Base-by-base conservation (phyloP, 2,888 invertebrate genomes). In the Megalurothrips usitatus region DNA sequence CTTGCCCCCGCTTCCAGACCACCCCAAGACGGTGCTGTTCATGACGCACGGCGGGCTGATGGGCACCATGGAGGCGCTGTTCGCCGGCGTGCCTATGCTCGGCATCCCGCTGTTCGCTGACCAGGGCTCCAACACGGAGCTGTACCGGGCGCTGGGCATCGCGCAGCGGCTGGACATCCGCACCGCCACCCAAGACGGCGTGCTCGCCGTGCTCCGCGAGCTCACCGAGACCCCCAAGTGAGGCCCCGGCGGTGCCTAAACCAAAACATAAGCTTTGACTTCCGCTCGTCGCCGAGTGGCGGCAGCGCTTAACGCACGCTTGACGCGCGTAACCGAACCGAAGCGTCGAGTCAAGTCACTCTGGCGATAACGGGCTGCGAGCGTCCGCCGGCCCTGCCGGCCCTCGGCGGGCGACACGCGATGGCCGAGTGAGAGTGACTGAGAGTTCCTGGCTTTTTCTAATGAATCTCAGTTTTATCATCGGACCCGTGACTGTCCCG, bases 1-100 rank as follows among this genome's bases (percentile, higher is more conserved):
- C 2, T 68, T n/a, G 12, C 17, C 9, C 0, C 8, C 3, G 14
- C 2, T n/a, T 10, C 23, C 85, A 92, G 92, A 89, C 84, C 93
- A 94, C 85, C 92, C 91, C 0, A 93, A 93, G 84, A 90, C 93
- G 0, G 87, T 90, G 81, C 91, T 91, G 0, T 94, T 93, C 84
- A 89, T 94, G 83, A 91, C 92, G 0, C 94, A 94, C 85, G 93
- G 92, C 0, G 94, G 94, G 0, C 90, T 93, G 84, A 89, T 94
- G 84, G 92, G 94, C 81, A 86, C 91, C 49, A 90, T 92, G 0
- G 94, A 94, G 86, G 91, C 92, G 0, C 89, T 90, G 1, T 89
- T 91, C 84, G 90, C 90, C 83, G 93, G 92, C 9, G 91, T 92
- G 12, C 92, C 93, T 0, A 88, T 92, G 81, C 86, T 93, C 12